Base-by-base conservation (phyloP, 2,113 vertebrate genomes). In the Galeopterus variegatus region DNA sequence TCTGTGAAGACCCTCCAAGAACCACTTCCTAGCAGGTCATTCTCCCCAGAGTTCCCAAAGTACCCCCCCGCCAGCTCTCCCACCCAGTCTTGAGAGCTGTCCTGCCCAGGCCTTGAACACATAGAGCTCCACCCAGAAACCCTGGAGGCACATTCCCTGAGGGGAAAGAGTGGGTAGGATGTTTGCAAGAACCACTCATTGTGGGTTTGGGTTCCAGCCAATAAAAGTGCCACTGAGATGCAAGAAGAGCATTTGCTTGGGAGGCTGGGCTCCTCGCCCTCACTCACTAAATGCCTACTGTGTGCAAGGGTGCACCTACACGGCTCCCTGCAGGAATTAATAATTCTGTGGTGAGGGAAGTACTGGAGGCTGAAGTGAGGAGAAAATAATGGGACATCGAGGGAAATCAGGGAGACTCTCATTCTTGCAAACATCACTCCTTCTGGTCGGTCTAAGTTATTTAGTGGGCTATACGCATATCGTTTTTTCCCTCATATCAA, bases 181-280 rank as follows among this genome's bases (percentile, higher is more conserved):
- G 95, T 97, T 97, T 97, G 92, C 89, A 92, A 93, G 96, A 93
- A 93, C 82, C 73, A 70, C 87, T 96, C 92, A 23, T 86, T 95
- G 97, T 93, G 96, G 97, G 82, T 95, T 95, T 97, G 97, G 92
- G 94, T 69, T 76, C 64, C 72, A 12, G 95, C 96, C 96, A 97
- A 70, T 69, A 93, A 87, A 80, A 58, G 73, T 45, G 64, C 73
- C 45, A 45, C 86, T 5, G 73, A 82, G 77, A 86, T 64, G 92
- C 11, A 2, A 84, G 54, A 4, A 41, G 50, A 36, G 36, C 45
- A 1, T 56, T 45, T 28, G 82, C 87, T 48, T 36, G 21, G 76
- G 80, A 54, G 79, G 15, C 72, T 8, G 56, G 52, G 65, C n/a
- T 52, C 58, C 58, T 52, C 36, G 14, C 62, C 15, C 19, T 5